Percentiles rank a stretch among this genome's conserved stretches.
phyloP scores from a whole-genome alignment of 2,888 invertebrate genomes.

The Polyommatus icarus region DNA sequence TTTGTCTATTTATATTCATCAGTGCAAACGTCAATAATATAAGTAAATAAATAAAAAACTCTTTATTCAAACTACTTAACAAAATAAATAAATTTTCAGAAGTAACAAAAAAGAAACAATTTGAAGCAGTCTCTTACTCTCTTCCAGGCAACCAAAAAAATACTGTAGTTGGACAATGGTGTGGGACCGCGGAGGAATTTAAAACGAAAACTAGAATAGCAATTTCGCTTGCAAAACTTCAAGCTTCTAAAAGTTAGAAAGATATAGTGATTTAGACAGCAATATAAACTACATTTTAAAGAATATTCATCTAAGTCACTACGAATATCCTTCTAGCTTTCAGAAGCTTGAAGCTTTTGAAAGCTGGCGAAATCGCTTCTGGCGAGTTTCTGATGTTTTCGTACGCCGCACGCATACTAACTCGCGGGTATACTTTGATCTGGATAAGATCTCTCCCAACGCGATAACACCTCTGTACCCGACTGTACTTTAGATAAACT shows the following conservation, averaged over 20 bases:
- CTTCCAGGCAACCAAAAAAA: too few relatives aligned
- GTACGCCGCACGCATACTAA: constrained; percentile 11
- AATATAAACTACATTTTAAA: background rate
- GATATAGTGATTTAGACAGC: background rate
- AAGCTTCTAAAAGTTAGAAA: background rate
- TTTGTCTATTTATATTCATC: too few relatives aligned
- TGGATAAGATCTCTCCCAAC: background rate
- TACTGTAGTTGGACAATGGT: too few relatives aligned
- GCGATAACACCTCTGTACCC: background rate
- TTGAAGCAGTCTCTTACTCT: too few relatives aligned
- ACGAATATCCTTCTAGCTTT: background rate
- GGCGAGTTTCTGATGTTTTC: constrained; percentile 5
- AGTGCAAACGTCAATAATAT: too few relatives aligned
- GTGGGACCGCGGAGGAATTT: too few relatives aligned
- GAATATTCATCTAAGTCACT: background rate
- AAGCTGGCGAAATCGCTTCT: background rate
- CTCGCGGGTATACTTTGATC: constrained; percentile 4
- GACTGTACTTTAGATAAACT: constrained; percentile 9
- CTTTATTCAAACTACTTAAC: too few relatives aligned
- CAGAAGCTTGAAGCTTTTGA: background rate
- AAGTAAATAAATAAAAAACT: too few relatives aligned
- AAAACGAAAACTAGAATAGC: too few relatives aligned
- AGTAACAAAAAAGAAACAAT: too few relatives aligned
- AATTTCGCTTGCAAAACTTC: background rate
- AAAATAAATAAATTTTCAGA: too few relatives aligned